Conservation (phyloP, 2,888 invertebrate species). For the Mythimna pallens region DNA sequence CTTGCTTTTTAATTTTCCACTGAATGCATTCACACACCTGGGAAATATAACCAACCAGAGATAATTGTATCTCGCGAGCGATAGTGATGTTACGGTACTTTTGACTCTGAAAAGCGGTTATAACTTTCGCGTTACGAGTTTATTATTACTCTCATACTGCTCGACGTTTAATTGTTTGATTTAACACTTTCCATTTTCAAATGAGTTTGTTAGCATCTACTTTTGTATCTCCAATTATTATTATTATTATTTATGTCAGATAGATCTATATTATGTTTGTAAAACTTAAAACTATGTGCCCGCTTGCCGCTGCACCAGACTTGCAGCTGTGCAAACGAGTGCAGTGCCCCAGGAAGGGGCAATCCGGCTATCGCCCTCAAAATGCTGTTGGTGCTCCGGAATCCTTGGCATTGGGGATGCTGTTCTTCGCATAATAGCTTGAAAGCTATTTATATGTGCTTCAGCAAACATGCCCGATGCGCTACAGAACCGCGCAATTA, state of each 20-base stretch:
- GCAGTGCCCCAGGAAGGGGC: too few species aligned
- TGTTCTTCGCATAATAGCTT: too few species aligned
- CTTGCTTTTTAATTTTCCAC: constrained; percentile 77
- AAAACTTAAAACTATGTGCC: too few species aligned
- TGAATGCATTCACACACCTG: constrained; percentile 72
- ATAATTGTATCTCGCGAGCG: constrained; percentile 69
- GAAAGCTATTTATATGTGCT: too few species aligned
- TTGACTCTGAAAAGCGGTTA: constrained; percentile 31
- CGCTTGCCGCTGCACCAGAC: too few species aligned
- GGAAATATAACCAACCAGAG: constrained; percentile 72
- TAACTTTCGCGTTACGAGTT: constrained; percentile 15
- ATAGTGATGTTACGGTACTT: constrained; percentile 50
- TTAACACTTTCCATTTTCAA: constrained; percentile 6
- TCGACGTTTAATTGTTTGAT: constrained; percentile 1
- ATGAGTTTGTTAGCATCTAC: background rate
- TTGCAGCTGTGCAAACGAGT: too few species aligned
- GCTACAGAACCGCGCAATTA: background rate
- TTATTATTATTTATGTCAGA: too few species aligned
- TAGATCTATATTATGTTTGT: too few species aligned
- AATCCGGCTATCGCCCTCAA: too few species aligned
- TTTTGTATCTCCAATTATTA: background rate
- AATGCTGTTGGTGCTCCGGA: too few species aligned
- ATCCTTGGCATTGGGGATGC: too few species aligned
- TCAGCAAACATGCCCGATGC: too few species aligned
- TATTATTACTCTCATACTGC: constrained; percentile 5